Conservation (phyloP, 1,140 invertebrate genomes). For the Pseudomyrmex dendroicus region DNA sequence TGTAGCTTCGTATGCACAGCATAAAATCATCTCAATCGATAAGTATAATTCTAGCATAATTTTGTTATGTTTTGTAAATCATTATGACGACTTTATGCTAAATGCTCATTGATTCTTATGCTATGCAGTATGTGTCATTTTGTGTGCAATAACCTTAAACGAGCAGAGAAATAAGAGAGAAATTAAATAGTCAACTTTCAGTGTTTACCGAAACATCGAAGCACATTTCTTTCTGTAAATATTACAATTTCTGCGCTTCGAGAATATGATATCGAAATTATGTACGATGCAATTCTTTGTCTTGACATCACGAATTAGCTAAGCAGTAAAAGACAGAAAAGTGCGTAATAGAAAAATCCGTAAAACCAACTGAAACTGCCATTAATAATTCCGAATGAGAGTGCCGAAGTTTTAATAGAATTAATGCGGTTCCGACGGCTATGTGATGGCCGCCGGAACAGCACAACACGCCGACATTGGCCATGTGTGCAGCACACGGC, state of each 20-base stretch:
- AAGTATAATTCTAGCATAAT: not conserved
- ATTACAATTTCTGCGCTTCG: conserved; percentile 20
- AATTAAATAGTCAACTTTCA: conserved; percentile 18
- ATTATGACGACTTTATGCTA: too few relatives aligned
- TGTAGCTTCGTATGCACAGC: too few relatives aligned
- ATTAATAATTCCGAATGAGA: conserved; percentile 67
- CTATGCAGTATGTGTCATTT: too few relatives aligned
- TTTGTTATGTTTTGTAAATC: too few relatives aligned
- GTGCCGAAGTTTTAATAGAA: conserved; percentile 66
- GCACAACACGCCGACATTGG: conserved; percentile 39
- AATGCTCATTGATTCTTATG: too few relatives aligned
- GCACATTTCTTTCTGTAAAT: conserved; percentile 4
- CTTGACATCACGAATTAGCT: conserved; percentile 29
- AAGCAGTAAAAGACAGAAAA: conserved; percentile 45
- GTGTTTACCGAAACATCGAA: not conserved
- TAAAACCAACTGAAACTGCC: conserved; percentile 53
- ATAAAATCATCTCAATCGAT: too few relatives aligned
- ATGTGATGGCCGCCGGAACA: not conserved
- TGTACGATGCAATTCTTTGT: conserved; percentile 40
- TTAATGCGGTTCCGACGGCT: conserved; percentile 59
- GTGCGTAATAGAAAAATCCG: conserved; percentile 34
- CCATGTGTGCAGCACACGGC: conserved; percentile 38
- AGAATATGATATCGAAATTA: conserved; percentile 40
- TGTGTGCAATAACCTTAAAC: too few relatives aligned
- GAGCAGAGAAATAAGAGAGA: not conserved